Evolutionary conservation across 2,113 vertebrate genomes (phyloP), one percentile per base, ranked within the genome.

Genomic region (Montifringilla adamsi): DNA sequence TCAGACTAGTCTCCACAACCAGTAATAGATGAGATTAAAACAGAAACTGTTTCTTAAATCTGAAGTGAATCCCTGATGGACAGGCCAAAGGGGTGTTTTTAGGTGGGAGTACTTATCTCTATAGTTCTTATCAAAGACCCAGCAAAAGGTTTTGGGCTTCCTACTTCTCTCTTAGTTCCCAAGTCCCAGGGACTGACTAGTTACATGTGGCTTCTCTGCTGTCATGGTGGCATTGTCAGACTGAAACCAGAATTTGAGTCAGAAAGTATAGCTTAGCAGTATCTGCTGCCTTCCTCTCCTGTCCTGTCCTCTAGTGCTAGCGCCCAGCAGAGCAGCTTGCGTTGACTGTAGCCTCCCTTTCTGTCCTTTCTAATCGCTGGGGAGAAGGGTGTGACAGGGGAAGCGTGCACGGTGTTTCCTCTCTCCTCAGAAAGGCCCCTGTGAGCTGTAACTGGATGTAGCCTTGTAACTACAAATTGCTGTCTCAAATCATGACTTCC

Each of bases 321-420:
- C 43, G 31, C 13, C 14, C 12, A 44, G 44, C 37, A 53, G 58
- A 87, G 67, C 72, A 74, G 43, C 46, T 58, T 18, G 37, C 66
- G 44, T 19, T 80, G 37, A 17, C 15, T 53, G 46, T 39, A 80
- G 17, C 46, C 15, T 87, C 22, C 17, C 13, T 26, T 89, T 72
- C 30, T 86, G 49, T 22, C 37, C 26, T 77, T 56, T 21, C 31
- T 24, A 13, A 15, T 13, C 7, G 4, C 35, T 33, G 1, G 31
- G 31, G 46, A 75, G 33, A 20, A 68, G 41, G n/a, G 8, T 43
- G 18, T 5, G n/a, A 46, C 26, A 60, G 21, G 27, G 18, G 23
- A 82, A 50, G 18, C 9, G 0, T 20, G 15, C n/a, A 3, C 0
- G 0, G 18, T 17, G 10, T 44, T 77, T 24, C 26, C 26, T 16